A percentile compares a stretch with the other conserved stretches of the same genome.
Conservation (phyloP, 2,888 invertebrate genomes). For the Lasioglossum pauxillum region DNA sequence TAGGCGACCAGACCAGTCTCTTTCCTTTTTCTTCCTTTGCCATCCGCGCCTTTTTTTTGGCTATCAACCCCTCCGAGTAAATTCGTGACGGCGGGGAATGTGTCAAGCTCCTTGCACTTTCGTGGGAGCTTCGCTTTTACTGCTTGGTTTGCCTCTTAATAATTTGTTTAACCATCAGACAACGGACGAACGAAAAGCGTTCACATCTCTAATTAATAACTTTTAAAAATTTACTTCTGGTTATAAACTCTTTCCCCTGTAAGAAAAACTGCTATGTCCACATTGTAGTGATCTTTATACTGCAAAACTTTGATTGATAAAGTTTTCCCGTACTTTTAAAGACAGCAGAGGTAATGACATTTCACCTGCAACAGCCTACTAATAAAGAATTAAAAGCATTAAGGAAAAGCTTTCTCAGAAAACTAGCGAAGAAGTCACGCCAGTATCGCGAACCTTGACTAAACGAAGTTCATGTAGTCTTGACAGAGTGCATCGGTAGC, state of each 20-base stretch:
- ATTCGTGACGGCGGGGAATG: conserved; percentile 46
- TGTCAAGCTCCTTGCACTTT: not conserved
- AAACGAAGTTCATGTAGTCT: not conserved
- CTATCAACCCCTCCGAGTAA: conserved; percentile 29
- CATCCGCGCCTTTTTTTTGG: not conserved
- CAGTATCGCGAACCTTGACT: not conserved
- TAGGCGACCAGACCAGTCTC: conserved; percentile 42
- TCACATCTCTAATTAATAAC: no score
- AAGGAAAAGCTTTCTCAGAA: not conserved
- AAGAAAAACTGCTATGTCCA: no score
- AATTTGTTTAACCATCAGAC: not conserved
- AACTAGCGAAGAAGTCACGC: not conserved
- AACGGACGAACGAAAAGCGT: no score
- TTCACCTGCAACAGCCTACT: no score
- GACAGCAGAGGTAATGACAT: no score
- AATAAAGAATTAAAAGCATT: not conserved
- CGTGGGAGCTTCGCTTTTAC: not conserved
- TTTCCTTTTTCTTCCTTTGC: not conserved
- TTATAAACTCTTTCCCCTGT: no score
- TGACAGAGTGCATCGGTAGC: not conserved
- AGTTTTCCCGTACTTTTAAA: no score
- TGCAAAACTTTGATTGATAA: no score
- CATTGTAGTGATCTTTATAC: no score
- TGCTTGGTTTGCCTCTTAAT: not conserved
- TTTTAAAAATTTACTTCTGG: no score